These are phyloP conservation scores for Bombylius discolor DNA, from an alignment of 2,888 invertebrate species.

Conservation along the genomic window DNA sequence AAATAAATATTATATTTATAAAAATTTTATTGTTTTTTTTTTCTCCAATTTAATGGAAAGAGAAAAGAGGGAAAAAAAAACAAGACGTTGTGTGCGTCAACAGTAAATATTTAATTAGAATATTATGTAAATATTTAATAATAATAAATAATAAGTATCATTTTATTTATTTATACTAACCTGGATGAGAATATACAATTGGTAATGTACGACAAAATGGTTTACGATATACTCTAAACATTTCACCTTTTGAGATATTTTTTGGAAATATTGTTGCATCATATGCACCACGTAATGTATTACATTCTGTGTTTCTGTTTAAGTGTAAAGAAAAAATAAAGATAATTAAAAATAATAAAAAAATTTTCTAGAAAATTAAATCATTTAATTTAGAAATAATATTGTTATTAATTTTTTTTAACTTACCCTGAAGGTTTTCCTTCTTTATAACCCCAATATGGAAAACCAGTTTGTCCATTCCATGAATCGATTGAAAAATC, in stretches of 20 bases:
- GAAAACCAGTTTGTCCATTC: conserved; percentile 53
- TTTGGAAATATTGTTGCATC: conserved; percentile 62
- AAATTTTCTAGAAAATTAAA: no score
- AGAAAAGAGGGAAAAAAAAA: no score
- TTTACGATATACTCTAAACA: conserved; percentile 53
- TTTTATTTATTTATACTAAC: conserved; percentile 6
- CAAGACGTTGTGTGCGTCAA: no score
- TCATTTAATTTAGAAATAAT: not conserved
- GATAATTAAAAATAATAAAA: no score
- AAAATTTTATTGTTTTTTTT: no score
- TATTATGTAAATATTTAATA: no score
- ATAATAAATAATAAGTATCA: no score
- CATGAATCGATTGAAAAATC: conserved; percentile 46
- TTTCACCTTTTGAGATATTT: conserved; percentile 40
- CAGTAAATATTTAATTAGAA: no score
- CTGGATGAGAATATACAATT: conserved; percentile 37
- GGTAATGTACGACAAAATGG: conserved; percentile 63
- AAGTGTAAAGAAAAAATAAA: not conserved
- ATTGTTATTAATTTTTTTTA: not conserved
- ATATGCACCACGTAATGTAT: conserved; percentile 50
- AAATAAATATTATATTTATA: no score
- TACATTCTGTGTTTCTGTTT: conserved; percentile 46
- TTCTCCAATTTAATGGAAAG: no score
- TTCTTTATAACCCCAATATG: conserved; percentile 49
- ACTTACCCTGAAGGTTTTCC: conserved; percentile 7